Percentiles rank a stretch among this genome's conserved stretches.
These are phyloP conservation scores for Drosophila testacea DNA, from an alignment of 2,888 invertebrate species.

Conservation along the genomic window DNA sequence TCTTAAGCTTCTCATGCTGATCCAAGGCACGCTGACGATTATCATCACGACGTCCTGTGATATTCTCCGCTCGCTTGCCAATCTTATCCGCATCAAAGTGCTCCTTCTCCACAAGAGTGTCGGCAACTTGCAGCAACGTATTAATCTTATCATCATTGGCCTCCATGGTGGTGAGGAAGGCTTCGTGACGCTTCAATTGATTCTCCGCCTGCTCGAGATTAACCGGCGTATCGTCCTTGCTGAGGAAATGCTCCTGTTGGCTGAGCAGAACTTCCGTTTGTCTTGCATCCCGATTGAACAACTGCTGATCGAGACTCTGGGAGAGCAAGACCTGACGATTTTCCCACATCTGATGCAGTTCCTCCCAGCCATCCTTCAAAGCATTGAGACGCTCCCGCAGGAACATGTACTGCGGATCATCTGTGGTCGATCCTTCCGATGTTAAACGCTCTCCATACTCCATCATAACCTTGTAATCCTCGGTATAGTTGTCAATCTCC, in stretches of 20 bases:
- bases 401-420: constrained; percentile 99
- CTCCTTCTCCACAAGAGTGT: constrained; percentile 94
- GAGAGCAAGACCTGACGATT: constrained; percentile 97
- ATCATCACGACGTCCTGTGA: constrained; percentile 94
- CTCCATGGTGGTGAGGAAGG: constrained; percentile 99
- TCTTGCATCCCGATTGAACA: constrained; percentile 97
- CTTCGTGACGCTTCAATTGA: constrained; percentile 98
- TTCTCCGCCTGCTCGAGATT: constrained; percentile 99
- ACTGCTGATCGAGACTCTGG: constrained; percentile 97
- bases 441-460: constrained; percentile 99
- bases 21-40: constrained; percentile 97
- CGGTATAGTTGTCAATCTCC: constrained; percentile 99
- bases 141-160: constrained; percentile 99
- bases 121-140: constrained; percentile 97
- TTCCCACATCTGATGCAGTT: constrained; percentile 99
- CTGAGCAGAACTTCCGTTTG: constrained; percentile 99
- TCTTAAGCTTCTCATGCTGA: constrained; percentile 96
- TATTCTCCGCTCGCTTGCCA: constrained; percentile 97
- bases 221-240: constrained; percentile 97
- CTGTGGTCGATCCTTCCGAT: constrained; percentile 93
- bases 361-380: constrained; percentile 99
- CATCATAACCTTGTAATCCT: constrained; percentile 99
- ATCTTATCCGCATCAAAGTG: constrained; percentile 99
- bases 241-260: constrained; percentile 98
- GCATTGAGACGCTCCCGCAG: constrained; percentile 98